A percentile compares a stretch with the other conserved stretches of the same genome.
phyloP scores from a whole-genome alignment of 2,113 vertebrate genomes.

The Sprattus sprattus region DNA sequence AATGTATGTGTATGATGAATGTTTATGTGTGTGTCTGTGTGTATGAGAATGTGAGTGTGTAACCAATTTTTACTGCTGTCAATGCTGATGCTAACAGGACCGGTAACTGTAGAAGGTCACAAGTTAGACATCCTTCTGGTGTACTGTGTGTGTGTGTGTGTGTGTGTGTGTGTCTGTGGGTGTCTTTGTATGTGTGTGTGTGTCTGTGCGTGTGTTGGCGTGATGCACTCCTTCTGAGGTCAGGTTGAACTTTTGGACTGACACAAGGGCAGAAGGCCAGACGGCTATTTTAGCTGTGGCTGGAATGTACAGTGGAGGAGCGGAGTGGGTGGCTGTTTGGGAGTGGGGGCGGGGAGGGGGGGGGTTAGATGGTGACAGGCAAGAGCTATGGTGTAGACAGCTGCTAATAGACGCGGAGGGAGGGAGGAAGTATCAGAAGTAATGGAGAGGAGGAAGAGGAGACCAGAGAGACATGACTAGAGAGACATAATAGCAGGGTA shows the following conservation, averaged over 20 bases:
- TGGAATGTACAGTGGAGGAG: not conserved
- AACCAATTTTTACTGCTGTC: not conserved
- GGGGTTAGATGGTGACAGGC: not conserved
- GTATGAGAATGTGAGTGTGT: not conserved
- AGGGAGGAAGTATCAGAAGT: not conserved
- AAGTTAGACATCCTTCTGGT: not conserved
- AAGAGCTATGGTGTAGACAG: slow-evolving; percentile 2
- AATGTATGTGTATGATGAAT: not conserved
- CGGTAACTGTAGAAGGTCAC: slow-evolving; percentile 1
- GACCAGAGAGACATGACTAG: too few relatives aligned
- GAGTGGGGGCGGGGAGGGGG: not conserved
- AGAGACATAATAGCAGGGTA: not conserved
- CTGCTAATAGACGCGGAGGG: not conserved
- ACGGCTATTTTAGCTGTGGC: not conserved
- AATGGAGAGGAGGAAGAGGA: not conserved
- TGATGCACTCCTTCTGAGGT: not conserved
- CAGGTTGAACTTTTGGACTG: not conserved
- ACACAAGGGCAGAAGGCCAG: not conserved
- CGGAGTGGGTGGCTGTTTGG: not conserved
- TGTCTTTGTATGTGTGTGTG: not conserved
- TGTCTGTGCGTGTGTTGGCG: not conserved
- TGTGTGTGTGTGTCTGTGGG: not conserved
- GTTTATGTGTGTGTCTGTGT: not conserved
- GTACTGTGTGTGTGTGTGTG: not conserved
- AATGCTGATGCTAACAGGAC: slow-evolving; percentile 4